phyloP scores from a whole-genome alignment of 2,113 vertebrate species.

The Callocephalon fimbriatum region DNA sequence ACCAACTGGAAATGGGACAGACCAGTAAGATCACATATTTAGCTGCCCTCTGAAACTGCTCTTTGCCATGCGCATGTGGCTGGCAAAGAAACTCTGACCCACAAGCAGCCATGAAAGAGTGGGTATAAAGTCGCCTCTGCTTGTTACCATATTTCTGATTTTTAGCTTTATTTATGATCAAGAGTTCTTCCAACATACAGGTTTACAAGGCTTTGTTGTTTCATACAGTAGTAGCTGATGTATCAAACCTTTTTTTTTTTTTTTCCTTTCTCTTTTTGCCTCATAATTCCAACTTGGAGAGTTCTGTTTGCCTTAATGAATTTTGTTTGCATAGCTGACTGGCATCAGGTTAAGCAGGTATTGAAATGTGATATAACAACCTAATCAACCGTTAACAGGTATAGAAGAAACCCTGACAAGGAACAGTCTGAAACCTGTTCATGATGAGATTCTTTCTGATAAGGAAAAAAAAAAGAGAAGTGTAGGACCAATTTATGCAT shows the following conservation, averaged over 20 bases:
- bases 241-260: background rate
- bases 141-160: background rate
- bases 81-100: background rate
- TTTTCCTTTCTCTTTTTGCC: background rate
- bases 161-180: background rate
- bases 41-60: background rate
- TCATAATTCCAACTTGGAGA: slow-evolving; percentile 8
- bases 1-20: background rate
- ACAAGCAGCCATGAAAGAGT: background rate
- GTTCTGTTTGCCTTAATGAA: slow-evolving; percentile 59
- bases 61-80: background rate
- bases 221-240: background rate
- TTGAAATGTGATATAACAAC: slow-evolving; percentile 55
- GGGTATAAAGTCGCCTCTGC: background rate
- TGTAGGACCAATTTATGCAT: slow-evolving; percentile 75
- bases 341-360: slow-evolving; percentile 57
- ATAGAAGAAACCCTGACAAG: slow-evolving; percentile 63
- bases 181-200: background rate
- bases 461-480: slow-evolving; percentile 58
- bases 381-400: slow-evolving; percentile 70
- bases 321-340: slow-evolving; percentile 65
- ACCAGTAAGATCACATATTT: background rate
- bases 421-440: slow-evolving; percentile 52
- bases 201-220: background rate
- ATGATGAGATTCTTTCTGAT: slow-evolving; percentile 66